Conservation (phyloP, 2,797 vertebrate genomes). For the Syngnathus acus region DNA sequence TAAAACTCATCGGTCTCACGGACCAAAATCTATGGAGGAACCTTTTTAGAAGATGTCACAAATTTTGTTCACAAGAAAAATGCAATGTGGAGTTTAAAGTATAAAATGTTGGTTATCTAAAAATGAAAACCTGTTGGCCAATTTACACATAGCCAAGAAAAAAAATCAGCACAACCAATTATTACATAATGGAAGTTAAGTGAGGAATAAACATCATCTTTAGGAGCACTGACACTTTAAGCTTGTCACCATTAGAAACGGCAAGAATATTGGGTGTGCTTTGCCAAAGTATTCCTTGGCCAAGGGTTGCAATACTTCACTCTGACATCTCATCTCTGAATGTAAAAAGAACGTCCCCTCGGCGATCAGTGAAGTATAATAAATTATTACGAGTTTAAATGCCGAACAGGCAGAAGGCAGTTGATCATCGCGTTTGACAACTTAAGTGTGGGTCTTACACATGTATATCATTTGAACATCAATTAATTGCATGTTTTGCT, state of each 20-base stretch:
- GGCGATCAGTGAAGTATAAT: neutral
- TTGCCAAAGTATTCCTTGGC: neutral
- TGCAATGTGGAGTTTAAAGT: no score
- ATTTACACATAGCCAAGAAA: no score
- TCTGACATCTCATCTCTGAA: constrained; percentile 3
- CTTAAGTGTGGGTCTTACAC: neutral
- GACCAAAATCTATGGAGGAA: no score
- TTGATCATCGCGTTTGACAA: neutral
- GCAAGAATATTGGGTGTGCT: neutral
- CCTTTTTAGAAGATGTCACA: no score
- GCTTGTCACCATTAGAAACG: neutral
- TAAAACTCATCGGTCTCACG: no score
- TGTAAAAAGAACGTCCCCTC: neutral
- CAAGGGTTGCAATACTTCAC: constrained; percentile 5
- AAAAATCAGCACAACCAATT: neutral
- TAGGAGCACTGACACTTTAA: neutral
- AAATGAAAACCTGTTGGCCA: no score
- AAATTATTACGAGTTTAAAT: neutral
- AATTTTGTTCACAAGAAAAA: no score
- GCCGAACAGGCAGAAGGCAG: neutral
- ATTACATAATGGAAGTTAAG: neutral
- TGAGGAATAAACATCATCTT: neutral
- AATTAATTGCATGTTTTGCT: neutral
- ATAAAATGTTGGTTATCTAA: no score
- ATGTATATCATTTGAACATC: neutral